Evolutionary conservation across 2,113 vertebrate species (phyloP), one percentile per base, ranked within the genome.

Genomic region (Brienomyrus brachyistius): DNA sequence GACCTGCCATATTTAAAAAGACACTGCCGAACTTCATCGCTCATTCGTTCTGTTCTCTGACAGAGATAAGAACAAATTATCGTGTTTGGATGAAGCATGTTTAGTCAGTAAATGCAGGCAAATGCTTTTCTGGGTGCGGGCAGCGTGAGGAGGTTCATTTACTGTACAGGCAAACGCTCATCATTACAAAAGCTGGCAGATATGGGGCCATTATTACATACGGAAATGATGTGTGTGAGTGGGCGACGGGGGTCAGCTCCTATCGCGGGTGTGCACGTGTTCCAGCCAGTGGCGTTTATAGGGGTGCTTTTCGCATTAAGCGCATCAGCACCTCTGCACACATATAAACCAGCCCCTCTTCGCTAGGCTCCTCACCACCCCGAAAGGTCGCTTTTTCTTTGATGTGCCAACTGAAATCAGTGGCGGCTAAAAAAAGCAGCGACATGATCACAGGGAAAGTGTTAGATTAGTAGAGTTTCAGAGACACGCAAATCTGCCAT

Each of bases 221-320:
- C 1, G 74, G 35, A 89, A 89, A 56, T 54, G 27, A 43, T 51
- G 21, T 17, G 43, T 62, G 21, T n/a, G 40, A 85, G n/a, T 43
- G 62, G 77, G 48, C 31, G 52, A 47, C 15, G 4, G 80, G 52
- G 35, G 54, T 89, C 50, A 84, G 90, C 89, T 45, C 91, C 93
- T 94, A 94, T 95, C 93, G 91, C 91, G 5, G 88, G 87, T 88
- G 80, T 80, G 88, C 95, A 95, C 93, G 91, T 70, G 54, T 91
- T 89, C 90, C 50, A 91, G 93, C 93, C 84, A 88, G 35, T 56
- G 92, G 89, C 91, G 70, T 93, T 90, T 90, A 92, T 93, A 92
- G 91, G 90, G 90, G 90, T 47, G 11, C 13, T 91, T 89, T 91
- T 89, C 91, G 90, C 91, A 92, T 94, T 94, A 93, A 91, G 90